Percentiles rank a stretch among this genome's conserved stretches.
These are phyloP conservation scores for Cyphotilapia sp. DNA, from an alignment of 2,113 vertebrate species.

Conservation along the genomic window DNA sequence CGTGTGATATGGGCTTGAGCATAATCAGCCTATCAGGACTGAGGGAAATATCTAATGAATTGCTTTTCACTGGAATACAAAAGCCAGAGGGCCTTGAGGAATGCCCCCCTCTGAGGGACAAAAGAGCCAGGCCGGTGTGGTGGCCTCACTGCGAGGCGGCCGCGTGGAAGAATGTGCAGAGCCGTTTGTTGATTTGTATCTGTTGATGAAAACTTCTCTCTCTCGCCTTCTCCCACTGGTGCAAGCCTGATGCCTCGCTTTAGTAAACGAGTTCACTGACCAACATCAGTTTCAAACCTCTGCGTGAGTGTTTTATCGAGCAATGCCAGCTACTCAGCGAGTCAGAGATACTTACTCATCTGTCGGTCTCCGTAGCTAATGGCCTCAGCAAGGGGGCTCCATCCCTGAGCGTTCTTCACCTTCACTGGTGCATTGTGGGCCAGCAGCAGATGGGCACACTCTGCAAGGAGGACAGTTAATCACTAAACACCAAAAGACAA, in stretches of 20 bases:
- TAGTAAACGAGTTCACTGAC: background rate
- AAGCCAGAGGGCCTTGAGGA: conserved; percentile 46
- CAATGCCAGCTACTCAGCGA: background rate
- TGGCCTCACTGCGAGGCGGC: conserved; percentile 3
- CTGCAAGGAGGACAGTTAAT: conserved; percentile 61
- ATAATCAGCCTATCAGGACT: background rate
- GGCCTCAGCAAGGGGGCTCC: conserved; percentile 98
- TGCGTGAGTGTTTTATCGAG: background rate
- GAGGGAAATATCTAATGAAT: conserved; percentile 36
- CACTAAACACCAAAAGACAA: background rate
- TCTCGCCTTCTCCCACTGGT: background rate
- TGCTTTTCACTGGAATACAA: conserved; percentile 50
- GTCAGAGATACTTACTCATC: conserved; percentile 85
- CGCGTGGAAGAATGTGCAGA: conserved; percentile 15
- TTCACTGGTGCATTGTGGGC: conserved; percentile 99
- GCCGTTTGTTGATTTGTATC: conserved; percentile 5
- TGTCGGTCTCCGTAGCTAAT: conserved; percentile 99
- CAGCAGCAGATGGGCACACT: conserved; percentile 97
- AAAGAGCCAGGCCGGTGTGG: background rate
- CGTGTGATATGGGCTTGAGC: background rate
- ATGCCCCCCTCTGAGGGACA: conserved; percentile 27
- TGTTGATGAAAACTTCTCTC: background rate
- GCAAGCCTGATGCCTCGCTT: background rate
- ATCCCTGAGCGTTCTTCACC: conserved; percentile 99
- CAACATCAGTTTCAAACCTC: background rate